Conservation (phyloP, 2,888 invertebrate genomes). For the Uloborus plumipes region DNA sequence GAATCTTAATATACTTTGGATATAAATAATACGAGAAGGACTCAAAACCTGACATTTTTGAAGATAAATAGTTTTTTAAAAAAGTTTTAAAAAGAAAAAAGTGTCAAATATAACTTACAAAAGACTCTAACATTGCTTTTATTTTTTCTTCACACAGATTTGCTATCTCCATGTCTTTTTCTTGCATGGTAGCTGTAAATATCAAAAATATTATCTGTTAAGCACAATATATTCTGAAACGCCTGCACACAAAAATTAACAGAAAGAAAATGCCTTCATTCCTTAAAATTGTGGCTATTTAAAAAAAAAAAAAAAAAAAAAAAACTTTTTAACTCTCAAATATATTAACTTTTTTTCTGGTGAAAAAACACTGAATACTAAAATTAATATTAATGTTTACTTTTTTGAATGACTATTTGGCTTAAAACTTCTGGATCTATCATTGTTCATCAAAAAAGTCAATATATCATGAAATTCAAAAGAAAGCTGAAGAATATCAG, state of each 20-base stretch:
- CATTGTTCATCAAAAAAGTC: too few relatives aligned
- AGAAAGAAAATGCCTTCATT: neutral
- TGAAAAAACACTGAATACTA: too few relatives aligned
- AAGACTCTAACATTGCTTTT: constrained; percentile 77
- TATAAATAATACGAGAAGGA: too few relatives aligned
- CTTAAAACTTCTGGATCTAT: too few relatives aligned
- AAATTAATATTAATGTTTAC: too few relatives aligned
- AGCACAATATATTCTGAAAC: neutral
- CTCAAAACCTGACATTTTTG: too few relatives aligned
- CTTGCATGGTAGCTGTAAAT: constrained; percentile 82
- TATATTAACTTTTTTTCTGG: too few relatives aligned
- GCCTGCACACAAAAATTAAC: neutral
- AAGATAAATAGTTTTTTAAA: neutral
- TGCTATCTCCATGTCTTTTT: constrained; percentile 90
- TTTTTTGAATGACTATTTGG: too few relatives aligned
- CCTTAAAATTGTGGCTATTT: neutral
- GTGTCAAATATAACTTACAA: constrained; percentile 72
- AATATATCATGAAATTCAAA: too few relatives aligned
- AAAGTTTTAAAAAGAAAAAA: neutral
- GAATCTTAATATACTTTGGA: neutral
- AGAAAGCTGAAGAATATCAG: too few relatives aligned
- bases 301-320: too few relatives aligned
- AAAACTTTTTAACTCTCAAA: too few relatives aligned
- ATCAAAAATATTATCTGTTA: neutral
- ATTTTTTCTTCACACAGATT: constrained; percentile 89